phyloP scores from a whole-genome alignment of 2,113 vertebrate genomes.

The Carettochelys insculpta region DNA sequence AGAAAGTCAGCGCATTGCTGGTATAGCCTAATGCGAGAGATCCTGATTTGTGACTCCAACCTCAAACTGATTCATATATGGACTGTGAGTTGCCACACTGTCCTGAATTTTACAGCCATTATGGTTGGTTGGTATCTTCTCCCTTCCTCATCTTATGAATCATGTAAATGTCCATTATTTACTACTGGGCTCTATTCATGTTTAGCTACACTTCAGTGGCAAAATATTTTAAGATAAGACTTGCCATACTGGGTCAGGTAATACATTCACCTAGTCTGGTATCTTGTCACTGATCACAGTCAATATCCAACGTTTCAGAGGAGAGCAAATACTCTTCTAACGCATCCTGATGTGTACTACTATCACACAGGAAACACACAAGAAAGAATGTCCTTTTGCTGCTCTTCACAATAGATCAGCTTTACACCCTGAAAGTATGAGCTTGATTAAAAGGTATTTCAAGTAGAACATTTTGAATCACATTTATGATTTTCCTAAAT shows the following conservation, averaged over 20 bases:
- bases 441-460: background rate
- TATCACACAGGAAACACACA: background rate
- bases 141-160: slow-evolving; percentile 17
- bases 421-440: background rate
- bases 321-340: background rate
- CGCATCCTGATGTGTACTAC: background rate
- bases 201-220: background rate
- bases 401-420: background rate
- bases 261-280: background rate
- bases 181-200: background rate
- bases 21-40: background rate
- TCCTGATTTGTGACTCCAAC: background rate
- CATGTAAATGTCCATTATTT: background rate
- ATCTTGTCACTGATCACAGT: background rate
- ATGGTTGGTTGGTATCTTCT: background rate
- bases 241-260: background rate
- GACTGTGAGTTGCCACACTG: background rate
- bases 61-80: background rate
- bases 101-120: background rate
- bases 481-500: background rate
- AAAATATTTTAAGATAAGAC: background rate
- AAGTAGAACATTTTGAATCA: background rate
- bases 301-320: background rate
- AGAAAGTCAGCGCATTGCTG: slow-evolving; percentile 7
- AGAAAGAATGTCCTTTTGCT: background rate